These are phyloP conservation scores for Drosophila burlai DNA, from an alignment of 1,140 invertebrate species.

Conservation along the genomic window DNA sequence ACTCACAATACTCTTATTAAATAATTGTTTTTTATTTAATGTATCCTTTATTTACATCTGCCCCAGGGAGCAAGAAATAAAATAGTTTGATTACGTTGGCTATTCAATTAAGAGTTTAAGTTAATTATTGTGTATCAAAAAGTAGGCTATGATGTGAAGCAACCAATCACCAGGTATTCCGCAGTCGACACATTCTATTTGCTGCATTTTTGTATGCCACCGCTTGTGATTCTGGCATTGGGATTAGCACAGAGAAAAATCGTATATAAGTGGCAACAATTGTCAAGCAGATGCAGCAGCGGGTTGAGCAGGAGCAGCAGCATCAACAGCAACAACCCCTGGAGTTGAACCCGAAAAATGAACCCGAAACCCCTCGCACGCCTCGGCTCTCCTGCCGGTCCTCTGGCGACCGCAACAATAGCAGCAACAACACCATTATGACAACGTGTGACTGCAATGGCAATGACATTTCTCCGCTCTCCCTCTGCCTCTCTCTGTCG, in stretches of 20 bases:
- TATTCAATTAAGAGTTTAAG: no score
- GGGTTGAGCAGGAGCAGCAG: conserved; percentile 24
- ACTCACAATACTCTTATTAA: no score
- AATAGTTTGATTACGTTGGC: no score
- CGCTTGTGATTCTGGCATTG: conserved; percentile 16
- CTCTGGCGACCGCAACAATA: conserved; percentile 28
- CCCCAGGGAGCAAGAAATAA: no score
- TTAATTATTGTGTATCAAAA: not conserved
- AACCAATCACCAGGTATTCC: not conserved
- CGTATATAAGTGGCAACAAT: conserved; percentile 58
- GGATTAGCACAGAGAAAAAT: conserved; percentile 52
- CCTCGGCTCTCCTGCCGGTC: conserved; percentile 13
- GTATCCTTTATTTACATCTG: no score
- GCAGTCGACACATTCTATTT: not conserved
- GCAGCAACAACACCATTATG: conserved; percentile 44
- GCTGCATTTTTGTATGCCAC: conserved; percentile 2
- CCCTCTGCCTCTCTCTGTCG: conserved; percentile 29
- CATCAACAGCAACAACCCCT: conserved; percentile 49
- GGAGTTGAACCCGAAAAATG: conserved; percentile 52
- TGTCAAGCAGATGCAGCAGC: conserved; percentile 67
- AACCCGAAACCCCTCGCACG: conserved; percentile 27
- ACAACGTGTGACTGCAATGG: conserved; percentile 59
- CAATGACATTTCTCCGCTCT: conserved; percentile 61
- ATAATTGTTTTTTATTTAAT: no score
- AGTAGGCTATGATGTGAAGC: not conserved